Evolutionary conservation across 1,140 invertebrate genomes (phyloP), one percentile per base, ranked within the genome.

Genomic region (Elysia chlorotica): DNA sequence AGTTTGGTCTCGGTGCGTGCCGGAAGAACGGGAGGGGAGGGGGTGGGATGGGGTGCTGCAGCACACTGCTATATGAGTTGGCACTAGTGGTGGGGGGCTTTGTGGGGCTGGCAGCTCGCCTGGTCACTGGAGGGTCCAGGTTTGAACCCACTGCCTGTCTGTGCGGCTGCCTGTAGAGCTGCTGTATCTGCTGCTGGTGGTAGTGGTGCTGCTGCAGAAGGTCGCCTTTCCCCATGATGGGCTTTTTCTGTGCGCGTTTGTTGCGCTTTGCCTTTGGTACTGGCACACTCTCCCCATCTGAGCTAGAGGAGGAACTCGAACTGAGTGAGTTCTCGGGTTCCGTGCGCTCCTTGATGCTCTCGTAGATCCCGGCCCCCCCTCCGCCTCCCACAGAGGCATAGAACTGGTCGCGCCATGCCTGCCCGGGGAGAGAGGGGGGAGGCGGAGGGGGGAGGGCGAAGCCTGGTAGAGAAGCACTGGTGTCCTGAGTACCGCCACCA

Each of bases 271-370:
- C 25, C 28, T 36, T 62, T 6, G 69, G 69, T 38, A 38, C 57
- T 1, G 69, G 69, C 21, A 71, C 59, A 36, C 69, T 71, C 63
- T 71, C 69, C 23, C 25, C 57, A 35, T 71, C 69, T n/a, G n/a
- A n/a, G n/a, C n/a, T n/a, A n/a, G n/a, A n/a, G 10, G 35, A 38
- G 33, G 69, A 71, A 25, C 57, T 62, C 19, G 65, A 66, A 6
- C 69, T 73, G 31, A 63, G 59, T 17, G 76, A 75, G 23, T 74
- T 69, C 41, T 77, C 76, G 1, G 75, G 75, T 30, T 76, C 75
- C 14, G 76, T 77, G 30, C 74, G 48, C 53, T 77, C 76, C 54
- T 66, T 68, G 33, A 77, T 77, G 63, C 76, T 77, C 48, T 77
- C 76, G 33, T 75, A 77, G 31, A 71, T 69, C 37, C 69, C 62